Conservation (phyloP, 2,888 invertebrate genomes). For the Lasioglossum vierecki region DNA sequence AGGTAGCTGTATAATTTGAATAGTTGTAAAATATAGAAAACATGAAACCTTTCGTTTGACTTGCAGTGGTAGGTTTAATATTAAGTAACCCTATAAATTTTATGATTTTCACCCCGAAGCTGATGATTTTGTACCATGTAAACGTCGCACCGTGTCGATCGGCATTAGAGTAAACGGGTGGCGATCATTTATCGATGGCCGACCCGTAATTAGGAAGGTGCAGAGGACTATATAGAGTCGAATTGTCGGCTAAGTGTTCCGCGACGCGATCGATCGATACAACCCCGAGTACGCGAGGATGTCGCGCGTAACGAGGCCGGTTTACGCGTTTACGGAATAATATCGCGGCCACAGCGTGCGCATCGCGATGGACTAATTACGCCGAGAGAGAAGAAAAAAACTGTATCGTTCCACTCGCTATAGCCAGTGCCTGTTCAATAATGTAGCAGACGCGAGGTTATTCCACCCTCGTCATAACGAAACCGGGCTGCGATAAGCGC, state of each 20-base stretch:
- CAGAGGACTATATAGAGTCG: constrained; percentile 18
- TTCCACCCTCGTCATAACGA: not conserved
- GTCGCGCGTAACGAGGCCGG: constrained; percentile 23
- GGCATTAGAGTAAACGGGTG: not conserved
- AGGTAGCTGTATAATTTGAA: too few relatives aligned
- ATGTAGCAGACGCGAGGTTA: not conserved
- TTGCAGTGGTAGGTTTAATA: too few relatives aligned
- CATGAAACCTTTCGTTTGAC: too few relatives aligned
- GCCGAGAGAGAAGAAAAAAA: not conserved
- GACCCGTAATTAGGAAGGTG: constrained; percentile 36
- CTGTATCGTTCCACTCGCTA: not conserved
- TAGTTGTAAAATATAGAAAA: too few relatives aligned
- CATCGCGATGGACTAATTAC: constrained; percentile 29
- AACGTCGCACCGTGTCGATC: not conserved
- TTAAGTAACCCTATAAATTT: too few relatives aligned
- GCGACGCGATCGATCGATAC: constrained; percentile 45
- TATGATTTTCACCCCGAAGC: not conserved
- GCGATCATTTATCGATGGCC: constrained; percentile 21
- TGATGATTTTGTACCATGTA: not conserved
- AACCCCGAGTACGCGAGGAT: constrained; percentile 8
- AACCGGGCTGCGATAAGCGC: not conserved
- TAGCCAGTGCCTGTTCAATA: not conserved
- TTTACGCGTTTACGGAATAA: constrained; percentile 31
- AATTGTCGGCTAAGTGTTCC: constrained; percentile 40
- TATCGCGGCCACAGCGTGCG: constrained; percentile 16